phyloP scores from a whole-genome alignment of 1,140 invertebrate genomes.

The Neodiprion virginianus region DNA sequence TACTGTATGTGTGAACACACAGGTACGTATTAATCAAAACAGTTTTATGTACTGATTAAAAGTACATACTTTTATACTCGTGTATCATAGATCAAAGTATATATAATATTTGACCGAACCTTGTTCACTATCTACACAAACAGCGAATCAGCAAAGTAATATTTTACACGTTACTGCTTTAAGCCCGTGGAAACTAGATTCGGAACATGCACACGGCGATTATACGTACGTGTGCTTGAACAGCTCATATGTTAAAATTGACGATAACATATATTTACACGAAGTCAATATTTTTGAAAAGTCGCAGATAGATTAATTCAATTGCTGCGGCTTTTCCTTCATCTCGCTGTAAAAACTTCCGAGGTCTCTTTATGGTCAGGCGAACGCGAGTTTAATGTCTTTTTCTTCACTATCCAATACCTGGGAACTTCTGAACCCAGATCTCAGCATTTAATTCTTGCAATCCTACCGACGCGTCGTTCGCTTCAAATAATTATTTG shows the following conservation, averaged over 20 bases:
- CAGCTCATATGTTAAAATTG: background rate
- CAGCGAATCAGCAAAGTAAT: background rate
- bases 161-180: background rate
- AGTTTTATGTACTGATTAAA: background rate
- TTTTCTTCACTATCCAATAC: background rate
- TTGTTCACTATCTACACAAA: background rate
- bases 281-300: background rate
- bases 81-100: background rate
- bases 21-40: background rate
- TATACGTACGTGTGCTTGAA: too few species aligned
- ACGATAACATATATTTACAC: conserved; percentile 5
- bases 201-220: background rate
- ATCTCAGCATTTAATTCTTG: background rate
- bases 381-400: background rate
- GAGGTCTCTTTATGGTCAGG: background rate
- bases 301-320: background rate
- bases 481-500: background rate
- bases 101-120: background rate
- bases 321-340: background rate
- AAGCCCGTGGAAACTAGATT: background rate
- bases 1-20: background rate
- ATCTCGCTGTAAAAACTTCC: background rate
- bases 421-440: background rate
- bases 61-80: background rate
- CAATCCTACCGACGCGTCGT: background rate